Conservation (phyloP, 2,888 invertebrate species). For the Lasiommata megera region DNA sequence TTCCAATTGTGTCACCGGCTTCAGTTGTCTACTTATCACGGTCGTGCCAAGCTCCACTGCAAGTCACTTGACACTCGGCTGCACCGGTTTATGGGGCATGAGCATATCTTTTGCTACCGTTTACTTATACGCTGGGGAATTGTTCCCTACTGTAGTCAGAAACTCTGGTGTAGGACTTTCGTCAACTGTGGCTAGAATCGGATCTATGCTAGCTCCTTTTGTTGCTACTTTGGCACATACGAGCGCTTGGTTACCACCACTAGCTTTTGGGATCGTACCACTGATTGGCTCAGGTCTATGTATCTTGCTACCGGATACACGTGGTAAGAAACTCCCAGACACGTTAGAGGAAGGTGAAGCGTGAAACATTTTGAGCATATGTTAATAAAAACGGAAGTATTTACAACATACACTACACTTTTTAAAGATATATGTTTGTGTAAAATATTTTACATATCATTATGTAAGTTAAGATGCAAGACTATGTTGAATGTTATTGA, state of each 20-base stretch:
- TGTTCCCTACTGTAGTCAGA: slow-evolving; percentile 94
- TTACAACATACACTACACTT: not conserved
- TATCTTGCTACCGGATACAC: slow-evolving; percentile 88
- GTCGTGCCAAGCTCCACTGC: slow-evolving; percentile 74
- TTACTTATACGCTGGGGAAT: slow-evolving; percentile 93
- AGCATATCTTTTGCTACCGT: slow-evolving; percentile 92
- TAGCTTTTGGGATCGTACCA: slow-evolving; percentile 87
- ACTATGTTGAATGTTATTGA: not conserved
- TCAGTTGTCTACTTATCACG: slow-evolving; percentile 84
- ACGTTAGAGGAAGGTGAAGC: slow-evolving; percentile 90
- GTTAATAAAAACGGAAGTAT: slow-evolving; percentile 1
- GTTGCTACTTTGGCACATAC: slow-evolving; percentile 84
- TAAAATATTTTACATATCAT: slow-evolving; percentile 8
- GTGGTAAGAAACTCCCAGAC: slow-evolving; percentile 88
- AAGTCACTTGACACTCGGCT: slow-evolving; percentile 83
- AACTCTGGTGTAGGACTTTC: slow-evolving; percentile 93
- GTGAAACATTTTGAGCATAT: slow-evolving; percentile 31
- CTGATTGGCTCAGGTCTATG: slow-evolving; percentile 85
- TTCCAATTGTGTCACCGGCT: slow-evolving; percentile 84
- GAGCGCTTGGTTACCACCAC: slow-evolving; percentile 84
- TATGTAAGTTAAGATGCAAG: not conserved
- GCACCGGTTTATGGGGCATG: slow-evolving; percentile 89
- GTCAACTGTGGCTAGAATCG: slow-evolving; percentile 92
- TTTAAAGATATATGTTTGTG: not conserved
- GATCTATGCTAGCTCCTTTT: slow-evolving; percentile 92